These are phyloP conservation scores for Amniataba percoides DNA, from an alignment of 2,797 vertebrate genomes.

Conservation along the genomic window DNA sequence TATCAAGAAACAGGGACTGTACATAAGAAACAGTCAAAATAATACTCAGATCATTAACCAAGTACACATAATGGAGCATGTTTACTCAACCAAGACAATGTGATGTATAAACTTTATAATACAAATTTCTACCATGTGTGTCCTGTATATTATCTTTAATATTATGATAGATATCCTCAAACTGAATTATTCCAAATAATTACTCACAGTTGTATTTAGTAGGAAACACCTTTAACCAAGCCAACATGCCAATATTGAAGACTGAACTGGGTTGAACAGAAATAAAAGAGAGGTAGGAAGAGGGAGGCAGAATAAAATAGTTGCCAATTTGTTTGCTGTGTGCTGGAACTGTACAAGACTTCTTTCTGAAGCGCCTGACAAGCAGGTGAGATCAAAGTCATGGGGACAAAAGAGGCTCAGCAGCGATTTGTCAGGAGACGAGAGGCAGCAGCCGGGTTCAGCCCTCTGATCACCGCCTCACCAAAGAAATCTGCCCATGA, in stretches of 20 bases:
- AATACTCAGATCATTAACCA: neutral
- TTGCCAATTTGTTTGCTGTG: conserved; percentile 92
- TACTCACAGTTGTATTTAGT: conserved; percentile 29
- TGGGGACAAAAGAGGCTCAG: conserved; percentile 93
- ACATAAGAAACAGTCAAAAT: neutral
- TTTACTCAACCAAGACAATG: neutral
- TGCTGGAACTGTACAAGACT: conserved; percentile 91
- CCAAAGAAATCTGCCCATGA: conserved; percentile 91
- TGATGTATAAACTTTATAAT: neutral
- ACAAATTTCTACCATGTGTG: neutral
- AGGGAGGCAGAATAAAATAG: conserved; percentile 85
- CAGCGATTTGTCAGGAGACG: conserved; percentile 93
- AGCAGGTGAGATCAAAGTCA: conserved; percentile 97
- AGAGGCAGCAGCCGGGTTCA: conserved; percentile 89
- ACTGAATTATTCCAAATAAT: conserved; percentile 14
- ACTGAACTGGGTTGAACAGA: conserved; percentile 9
- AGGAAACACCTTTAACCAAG: conserved; percentile 26
- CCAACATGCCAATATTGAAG: neutral
- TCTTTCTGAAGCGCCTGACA: conserved; percentile 90
- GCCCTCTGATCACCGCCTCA: conserved; percentile 89
- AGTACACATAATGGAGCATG: neutral
- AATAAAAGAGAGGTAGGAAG: conserved; percentile 48
- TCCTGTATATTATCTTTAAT: neutral
- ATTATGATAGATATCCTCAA: neutral
- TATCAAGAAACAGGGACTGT: neutral